Conservation (phyloP, 2,797 vertebrate genomes). For the Octomys mimax region DNA sequence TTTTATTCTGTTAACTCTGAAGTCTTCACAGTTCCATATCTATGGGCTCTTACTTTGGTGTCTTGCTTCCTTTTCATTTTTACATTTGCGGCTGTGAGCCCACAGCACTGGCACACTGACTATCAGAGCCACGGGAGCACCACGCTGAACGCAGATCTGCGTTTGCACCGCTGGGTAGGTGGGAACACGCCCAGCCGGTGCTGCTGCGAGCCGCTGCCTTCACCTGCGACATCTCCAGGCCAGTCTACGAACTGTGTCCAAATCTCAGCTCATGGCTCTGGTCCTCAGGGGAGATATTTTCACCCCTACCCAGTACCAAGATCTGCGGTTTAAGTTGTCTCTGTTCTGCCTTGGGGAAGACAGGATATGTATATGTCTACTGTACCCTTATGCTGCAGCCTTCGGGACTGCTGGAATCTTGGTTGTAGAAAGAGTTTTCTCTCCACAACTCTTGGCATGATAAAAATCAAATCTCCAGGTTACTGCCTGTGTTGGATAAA, state of each 20-base stretch:
- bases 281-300: not conserved
- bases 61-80: not conserved
- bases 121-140: not conserved
- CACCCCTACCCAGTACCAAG: not conserved
- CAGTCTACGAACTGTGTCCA: not conserved
- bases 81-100: not conserved
- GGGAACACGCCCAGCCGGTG: not conserved
- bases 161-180: not conserved
- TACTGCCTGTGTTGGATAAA: not conserved
- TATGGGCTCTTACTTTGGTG: not conserved
- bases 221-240: not conserved
- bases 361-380: not conserved
- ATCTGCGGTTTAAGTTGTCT: not conserved
- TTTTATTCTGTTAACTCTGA: conserved; percentile 11
- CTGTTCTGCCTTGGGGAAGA: not conserved
- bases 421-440: not conserved
- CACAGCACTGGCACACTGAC: not conserved
- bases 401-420: not conserved
- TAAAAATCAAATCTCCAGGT: conserved; percentile 7
- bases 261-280: not conserved
- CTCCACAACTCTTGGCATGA: not conserved
- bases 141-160: not conserved
- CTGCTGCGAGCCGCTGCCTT: not conserved
- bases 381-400: not conserved
- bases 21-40: not conserved